Evolutionary conservation across 1,140 invertebrate species (phyloP).

Genomic region (Limonius californicus): DNA sequence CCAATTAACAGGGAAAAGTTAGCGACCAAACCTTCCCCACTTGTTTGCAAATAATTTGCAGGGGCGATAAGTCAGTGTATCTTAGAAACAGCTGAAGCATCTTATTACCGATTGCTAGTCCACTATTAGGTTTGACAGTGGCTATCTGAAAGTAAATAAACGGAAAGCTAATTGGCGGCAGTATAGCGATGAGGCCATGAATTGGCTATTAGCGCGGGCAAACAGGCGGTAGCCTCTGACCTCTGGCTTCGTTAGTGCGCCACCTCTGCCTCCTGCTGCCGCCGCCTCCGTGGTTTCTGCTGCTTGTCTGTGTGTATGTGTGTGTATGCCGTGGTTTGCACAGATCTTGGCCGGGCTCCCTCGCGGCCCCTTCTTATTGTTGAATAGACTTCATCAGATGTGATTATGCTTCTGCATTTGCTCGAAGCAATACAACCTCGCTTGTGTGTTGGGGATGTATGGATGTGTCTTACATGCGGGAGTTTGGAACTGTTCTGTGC

Average conservation of each 20-base stretch:
- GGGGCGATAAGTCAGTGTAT: not conserved
- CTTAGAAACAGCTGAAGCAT: not conserved
- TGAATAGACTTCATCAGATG: constrained; percentile 27
- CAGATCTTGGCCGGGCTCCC: constrained; percentile 13
- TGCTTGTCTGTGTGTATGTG: constrained; percentile 11
- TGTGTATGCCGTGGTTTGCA: constrained; percentile 7
- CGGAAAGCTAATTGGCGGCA: constrained; percentile 41
- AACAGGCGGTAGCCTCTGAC: constrained; percentile 36
- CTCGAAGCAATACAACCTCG: not conserved
- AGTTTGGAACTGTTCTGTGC: no score
- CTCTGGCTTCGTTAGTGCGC: constrained; percentile 37
- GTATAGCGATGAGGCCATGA: constrained; percentile 38
- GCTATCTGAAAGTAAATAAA: constrained; percentile 42
- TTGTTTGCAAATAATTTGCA: not conserved
- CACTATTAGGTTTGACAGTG: constrained; percentile 2
- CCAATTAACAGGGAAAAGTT: no score
- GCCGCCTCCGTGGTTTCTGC: constrained; percentile 15
- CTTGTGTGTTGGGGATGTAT: not conserved
- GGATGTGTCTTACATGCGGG: no score
- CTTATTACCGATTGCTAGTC: not conserved
- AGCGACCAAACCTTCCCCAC: no score
- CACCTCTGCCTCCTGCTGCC: constrained; percentile 19
- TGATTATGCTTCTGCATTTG: constrained; percentile 19
- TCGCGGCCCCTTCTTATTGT: constrained; percentile 18
- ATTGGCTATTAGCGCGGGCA: constrained; percentile 44